Conservation (phyloP, 2,888 invertebrate species). For the Drosophila recens region DNA sequence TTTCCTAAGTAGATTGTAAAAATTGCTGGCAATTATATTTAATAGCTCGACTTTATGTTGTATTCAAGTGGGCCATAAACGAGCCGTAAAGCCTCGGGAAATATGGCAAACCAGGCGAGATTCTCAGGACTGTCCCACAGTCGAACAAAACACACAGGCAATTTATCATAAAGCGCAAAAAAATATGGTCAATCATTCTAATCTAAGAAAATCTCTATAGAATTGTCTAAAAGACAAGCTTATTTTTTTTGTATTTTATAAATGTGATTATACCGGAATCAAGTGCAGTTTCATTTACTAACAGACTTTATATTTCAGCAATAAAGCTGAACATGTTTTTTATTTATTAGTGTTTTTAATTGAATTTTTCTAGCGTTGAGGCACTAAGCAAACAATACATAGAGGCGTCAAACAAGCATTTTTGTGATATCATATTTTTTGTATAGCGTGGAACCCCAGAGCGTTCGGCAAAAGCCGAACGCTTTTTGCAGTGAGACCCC, state of each 20-base stretch:
- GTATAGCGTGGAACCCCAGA: no score
- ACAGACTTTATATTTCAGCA: background rate
- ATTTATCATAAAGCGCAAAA: constrained; percentile 50
- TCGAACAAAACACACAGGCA: constrained; percentile 35
- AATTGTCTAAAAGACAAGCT: background rate
- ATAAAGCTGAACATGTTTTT: background rate
- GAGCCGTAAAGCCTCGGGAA: constrained; percentile 39
- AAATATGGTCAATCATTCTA: constrained; percentile 29
- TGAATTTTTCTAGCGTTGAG: no score
- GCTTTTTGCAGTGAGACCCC: no score
- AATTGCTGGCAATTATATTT: constrained; percentile 77
- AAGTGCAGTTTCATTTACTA: constrained; percentile 1
- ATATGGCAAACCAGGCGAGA: constrained; percentile 27
- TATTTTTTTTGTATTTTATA: background rate
- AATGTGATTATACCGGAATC: constrained; percentile 9
- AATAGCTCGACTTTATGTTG: constrained; percentile 64
- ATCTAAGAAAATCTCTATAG: background rate
- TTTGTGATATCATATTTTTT: no score
- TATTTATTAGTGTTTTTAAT: background rate
- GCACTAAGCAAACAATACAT: no score
- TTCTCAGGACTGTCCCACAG: constrained; percentile 19
- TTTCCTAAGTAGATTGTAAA: constrained; percentile 77
- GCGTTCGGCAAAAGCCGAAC: no score
- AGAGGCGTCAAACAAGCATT: no score
- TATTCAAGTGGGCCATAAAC: constrained; percentile 62